Evolutionary conservation across 2,113 vertebrate genomes (phyloP).

Genomic region (Motacilla tschutschensis): DNA sequence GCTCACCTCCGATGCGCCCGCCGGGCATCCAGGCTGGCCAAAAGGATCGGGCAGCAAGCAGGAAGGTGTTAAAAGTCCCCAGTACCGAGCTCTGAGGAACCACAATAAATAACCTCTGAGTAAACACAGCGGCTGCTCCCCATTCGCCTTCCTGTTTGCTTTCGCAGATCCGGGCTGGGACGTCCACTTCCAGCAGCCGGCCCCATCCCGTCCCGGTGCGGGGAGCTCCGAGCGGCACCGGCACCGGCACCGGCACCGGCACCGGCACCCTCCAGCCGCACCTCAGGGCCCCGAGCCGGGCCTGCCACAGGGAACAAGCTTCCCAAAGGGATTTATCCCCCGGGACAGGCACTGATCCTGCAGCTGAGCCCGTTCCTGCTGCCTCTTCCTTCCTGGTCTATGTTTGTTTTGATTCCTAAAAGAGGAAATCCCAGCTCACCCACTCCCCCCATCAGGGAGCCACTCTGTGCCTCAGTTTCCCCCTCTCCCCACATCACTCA

Average conservation of each 20-base stretch:
- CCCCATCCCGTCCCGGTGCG: rapidly evolving
- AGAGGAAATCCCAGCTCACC: not conserved
- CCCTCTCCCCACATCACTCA: not conserved
- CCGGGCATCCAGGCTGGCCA: not conserved
- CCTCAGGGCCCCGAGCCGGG: rapidly evolving
- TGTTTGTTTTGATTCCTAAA: not conserved
- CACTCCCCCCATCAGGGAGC: not conserved
- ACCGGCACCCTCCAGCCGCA: rapidly evolving
- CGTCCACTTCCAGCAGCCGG: not conserved
- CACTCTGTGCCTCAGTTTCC: conserved; percentile 7
- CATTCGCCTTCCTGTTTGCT: conserved; percentile 40
- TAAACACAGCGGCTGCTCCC: conserved; percentile 3
- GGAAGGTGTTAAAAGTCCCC: not conserved
- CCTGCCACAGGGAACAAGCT: rapidly evolving
- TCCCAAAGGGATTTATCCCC: not conserved
- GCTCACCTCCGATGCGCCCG: not conserved
- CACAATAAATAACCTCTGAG: not conserved
- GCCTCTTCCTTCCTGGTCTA: not conserved
- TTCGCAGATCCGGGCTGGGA: conserved; percentile 14
- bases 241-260: rapidly evolving
- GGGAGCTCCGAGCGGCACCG: not conserved
- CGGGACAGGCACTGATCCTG: not conserved
- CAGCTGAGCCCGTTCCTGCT: not conserved
- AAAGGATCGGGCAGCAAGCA: not conserved
- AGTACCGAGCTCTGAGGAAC: not conserved